Percentiles rank a stretch among this genome's conserved stretches.
Evolutionary conservation across 1,140 invertebrate species (phyloP).

Genomic region (Theocolax elegans): DNA sequence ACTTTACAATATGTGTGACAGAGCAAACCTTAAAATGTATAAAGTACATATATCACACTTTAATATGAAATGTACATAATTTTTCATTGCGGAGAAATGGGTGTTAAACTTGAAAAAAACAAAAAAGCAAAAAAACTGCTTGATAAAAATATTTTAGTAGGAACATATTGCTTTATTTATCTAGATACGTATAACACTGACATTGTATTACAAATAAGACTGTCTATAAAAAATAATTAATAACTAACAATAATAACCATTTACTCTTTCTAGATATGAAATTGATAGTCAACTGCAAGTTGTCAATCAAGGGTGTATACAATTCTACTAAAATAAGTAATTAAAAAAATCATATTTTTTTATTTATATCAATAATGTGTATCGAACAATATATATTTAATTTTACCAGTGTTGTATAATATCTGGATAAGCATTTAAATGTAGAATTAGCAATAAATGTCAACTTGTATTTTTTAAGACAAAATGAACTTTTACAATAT

Average conservation of each 20-base stretch:
- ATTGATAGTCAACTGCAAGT: not conserved
- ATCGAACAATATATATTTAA: slow-evolving; percentile 9
- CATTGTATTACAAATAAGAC: not conserved
- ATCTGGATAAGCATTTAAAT: slow-evolving; percentile 48
- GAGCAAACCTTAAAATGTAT: slow-evolving; percentile 28
- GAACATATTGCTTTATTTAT: not conserved
- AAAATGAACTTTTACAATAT: not conserved
- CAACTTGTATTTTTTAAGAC: slow-evolving; percentile 13
- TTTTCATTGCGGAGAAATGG: slow-evolving; percentile 30
- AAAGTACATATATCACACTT: not conserved
- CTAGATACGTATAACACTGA: slow-evolving; percentile 31
- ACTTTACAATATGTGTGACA: not conserved
- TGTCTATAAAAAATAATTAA: slow-evolving; percentile 3
- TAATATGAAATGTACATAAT: slow-evolving; percentile 24
- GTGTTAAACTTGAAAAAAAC: not conserved
- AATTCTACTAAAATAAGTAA: not conserved
- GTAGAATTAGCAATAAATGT: slow-evolving; percentile 41
- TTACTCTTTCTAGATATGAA: no score
- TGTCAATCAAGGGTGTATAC: not conserved
- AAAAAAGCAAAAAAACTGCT: not conserved
- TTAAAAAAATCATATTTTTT: slow-evolving; percentile 16
- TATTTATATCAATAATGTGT: slow-evolving; percentile 2
- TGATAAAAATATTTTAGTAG: not conserved
- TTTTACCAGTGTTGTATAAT: slow-evolving; percentile 33
- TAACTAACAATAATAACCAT: no score